A percentile compares a stretch with the other conserved stretches of the same genome.
phyloP scores from a whole-genome alignment of 2,888 invertebrate genomes.

The Nysson spinosus region DNA sequence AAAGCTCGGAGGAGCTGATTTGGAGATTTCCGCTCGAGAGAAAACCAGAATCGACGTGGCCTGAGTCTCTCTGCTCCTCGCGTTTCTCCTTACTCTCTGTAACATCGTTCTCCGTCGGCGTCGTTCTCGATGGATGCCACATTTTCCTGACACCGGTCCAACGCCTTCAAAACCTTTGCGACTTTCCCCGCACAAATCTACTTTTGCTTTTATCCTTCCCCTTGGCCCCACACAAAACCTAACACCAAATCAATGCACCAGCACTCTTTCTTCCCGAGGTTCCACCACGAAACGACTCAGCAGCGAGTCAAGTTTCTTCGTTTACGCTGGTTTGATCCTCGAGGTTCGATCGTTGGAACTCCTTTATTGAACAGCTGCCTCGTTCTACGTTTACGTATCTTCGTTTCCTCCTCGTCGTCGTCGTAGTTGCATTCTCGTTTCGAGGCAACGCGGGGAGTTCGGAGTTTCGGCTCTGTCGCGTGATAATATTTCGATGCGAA shows the following conservation, averaged over 20 bases:
- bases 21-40: conserved; percentile 64
- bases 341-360: conserved; percentile 30
- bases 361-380: conserved; percentile 21
- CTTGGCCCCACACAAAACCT: no score
- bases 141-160: no score
- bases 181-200: no score
- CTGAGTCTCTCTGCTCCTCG: conserved; percentile 52
- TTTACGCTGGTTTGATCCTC: conserved; percentile 11
- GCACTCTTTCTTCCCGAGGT: no score
- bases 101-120: conserved; percentile 56
- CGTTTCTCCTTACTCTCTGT: conserved; percentile 48
- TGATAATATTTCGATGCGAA: no score
- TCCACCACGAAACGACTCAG: no score
- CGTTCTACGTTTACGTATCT: conserved; percentile 7
- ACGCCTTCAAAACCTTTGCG: no score
- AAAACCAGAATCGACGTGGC: conserved; percentile 70
- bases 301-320: neutral
- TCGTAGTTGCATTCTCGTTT: conserved; percentile 43
- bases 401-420: conserved; percentile 14
- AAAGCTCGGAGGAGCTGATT: conserved; percentile 55
- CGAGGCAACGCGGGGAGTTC: conserved; percentile 7
- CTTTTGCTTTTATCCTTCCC: no score
- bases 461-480: neutral
- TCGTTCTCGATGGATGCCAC: conserved; percentile 43
- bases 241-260: no score